Evolutionary conservation across 2,888 invertebrate genomes (phyloP).

Genomic region (Chromoteleia sp.): DNA sequence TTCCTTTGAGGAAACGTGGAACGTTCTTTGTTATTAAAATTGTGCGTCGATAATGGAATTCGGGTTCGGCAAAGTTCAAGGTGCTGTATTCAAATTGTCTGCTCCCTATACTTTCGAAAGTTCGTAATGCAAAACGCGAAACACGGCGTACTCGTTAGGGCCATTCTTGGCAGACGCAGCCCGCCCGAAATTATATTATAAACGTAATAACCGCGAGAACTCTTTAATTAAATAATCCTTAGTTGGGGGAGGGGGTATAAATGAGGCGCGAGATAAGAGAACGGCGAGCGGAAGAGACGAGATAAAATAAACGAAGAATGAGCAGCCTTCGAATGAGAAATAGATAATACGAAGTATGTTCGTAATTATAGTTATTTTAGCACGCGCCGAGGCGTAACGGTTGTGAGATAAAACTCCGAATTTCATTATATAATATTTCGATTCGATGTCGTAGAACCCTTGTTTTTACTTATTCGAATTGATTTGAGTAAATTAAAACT

Average conservation of each 20-base stretch:
- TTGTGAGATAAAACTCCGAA: constrained; percentile 1
- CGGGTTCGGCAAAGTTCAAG: constrained; percentile 45
- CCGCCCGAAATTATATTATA: constrained; percentile 70
- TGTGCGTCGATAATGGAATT: constrained; percentile 47
- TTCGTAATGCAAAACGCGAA: constrained; percentile 63
- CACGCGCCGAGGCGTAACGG: constrained; percentile 1
- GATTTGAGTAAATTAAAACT: constrained; percentile 1
- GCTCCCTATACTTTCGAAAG: constrained; percentile 48
- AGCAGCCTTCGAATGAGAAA: constrained; percentile 50
- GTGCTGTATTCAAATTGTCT: constrained; percentile 53
- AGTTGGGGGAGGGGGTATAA: constrained; percentile 54
- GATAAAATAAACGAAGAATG: constrained; percentile 43
- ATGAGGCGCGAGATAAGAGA: constrained; percentile 62
- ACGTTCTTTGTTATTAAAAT: constrained; percentile 56
- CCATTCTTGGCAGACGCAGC: constrained; percentile 71
- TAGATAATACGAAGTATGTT: constrained; percentile 34
- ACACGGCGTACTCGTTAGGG: constrained; percentile 65
- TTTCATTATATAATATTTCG: not conserved
- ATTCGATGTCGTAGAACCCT: not conserved
- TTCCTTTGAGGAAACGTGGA: constrained; percentile 1
- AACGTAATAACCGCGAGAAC: constrained; percentile 69
- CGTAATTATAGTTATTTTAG: constrained; percentile 43
- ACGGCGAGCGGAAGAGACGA: constrained; percentile 22
- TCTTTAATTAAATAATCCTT: constrained; percentile 70
- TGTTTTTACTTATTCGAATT: not conserved